Percentiles rank a stretch among this genome's conserved stretches.
phyloP scores from a whole-genome alignment of 1,140 invertebrate genomes.

The Formica exsecta region DNA sequence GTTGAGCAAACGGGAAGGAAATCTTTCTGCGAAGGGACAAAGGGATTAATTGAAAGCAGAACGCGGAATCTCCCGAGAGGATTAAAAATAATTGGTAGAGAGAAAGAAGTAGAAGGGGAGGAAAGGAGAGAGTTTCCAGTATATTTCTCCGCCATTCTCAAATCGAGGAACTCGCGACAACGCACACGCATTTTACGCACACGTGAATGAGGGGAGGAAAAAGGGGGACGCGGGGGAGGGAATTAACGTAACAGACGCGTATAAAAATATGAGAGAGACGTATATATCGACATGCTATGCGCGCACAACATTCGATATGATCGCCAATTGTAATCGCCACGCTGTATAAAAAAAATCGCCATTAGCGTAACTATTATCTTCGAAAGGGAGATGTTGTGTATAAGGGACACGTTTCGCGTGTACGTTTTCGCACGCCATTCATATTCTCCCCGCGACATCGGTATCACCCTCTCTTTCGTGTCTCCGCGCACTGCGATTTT shows the following conservation, averaged over 20 bases:
- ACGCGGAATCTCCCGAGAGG: background rate
- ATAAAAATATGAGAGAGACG: constrained; percentile 3
- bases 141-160: constrained; percentile 20
- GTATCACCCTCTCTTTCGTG: constrained; percentile 40
- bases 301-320: constrained; percentile 50
- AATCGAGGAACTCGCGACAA: constrained; percentile 50
- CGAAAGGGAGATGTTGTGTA: constrained; percentile 2
- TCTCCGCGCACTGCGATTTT: constrained; percentile 16
- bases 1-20: constrained; percentile 27
- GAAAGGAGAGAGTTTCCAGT: background rate
- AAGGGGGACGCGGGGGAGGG: no score
- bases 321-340: constrained; percentile 26
- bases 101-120: background rate
- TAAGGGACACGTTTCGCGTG: constrained; percentile 22
- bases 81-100: background rate
- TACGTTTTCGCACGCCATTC: constrained; percentile 15
- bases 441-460: constrained; percentile 41
- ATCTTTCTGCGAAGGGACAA: background rate
- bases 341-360: constrained; percentile 52
- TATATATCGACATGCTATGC: constrained; percentile 53
- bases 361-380: constrained; percentile 36
- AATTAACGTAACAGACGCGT: constrained; percentile 35
- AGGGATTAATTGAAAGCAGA: constrained; percentile 18
- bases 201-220: background rate
- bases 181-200: constrained; percentile 47